These are phyloP conservation scores for Pogona vitticeps DNA, from an alignment of 2,113 vertebrate genomes.

Conservation along the genomic window DNA sequence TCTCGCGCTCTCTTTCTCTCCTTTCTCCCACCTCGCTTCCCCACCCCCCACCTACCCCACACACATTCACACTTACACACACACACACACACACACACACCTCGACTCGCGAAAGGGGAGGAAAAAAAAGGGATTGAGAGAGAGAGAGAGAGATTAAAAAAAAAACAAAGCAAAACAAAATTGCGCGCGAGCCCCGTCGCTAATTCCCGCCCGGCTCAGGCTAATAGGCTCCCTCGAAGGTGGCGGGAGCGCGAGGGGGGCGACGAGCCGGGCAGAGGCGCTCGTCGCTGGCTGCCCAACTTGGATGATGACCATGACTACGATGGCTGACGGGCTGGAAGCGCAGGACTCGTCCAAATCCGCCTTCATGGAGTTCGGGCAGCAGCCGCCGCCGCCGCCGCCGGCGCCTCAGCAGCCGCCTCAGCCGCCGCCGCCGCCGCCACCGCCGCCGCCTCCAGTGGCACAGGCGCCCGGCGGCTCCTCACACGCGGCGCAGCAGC, in stretches of 20 bases:
- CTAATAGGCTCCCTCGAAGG: slow-evolving; percentile 68
- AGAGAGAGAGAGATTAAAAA: not conserved
- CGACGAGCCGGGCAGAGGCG: slow-evolving; percentile 74
- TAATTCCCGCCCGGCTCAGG: slow-evolving; percentile 62
- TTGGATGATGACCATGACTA: slow-evolving; percentile 99
- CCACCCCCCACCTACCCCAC: not conserved
- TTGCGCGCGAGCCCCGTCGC: slow-evolving; percentile 55
- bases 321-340: slow-evolving; percentile 99
- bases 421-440: slow-evolving; percentile 45
- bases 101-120: not conserved
- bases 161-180: slow-evolving; percentile 10
- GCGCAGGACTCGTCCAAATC: slow-evolving; percentile 99
- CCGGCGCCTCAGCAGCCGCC: slow-evolving; percentile 82
- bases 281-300: slow-evolving; percentile 91
- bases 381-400: slow-evolving; percentile 90
- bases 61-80: not conserved
- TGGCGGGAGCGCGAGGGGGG: slow-evolving; percentile 77
- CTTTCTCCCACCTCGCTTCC: not conserved
- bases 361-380: slow-evolving; percentile 98
- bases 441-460: slow-evolving; percentile 31
- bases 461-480: slow-evolving; percentile 73
- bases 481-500: slow-evolving; percentile 86
- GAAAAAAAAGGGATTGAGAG: not conserved
- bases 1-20: slow-evolving; percentile 18
- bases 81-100: not conserved